Base-by-base conservation (phyloP, 2,113 vertebrate species). In the Bostrychus sinensis region DNA sequence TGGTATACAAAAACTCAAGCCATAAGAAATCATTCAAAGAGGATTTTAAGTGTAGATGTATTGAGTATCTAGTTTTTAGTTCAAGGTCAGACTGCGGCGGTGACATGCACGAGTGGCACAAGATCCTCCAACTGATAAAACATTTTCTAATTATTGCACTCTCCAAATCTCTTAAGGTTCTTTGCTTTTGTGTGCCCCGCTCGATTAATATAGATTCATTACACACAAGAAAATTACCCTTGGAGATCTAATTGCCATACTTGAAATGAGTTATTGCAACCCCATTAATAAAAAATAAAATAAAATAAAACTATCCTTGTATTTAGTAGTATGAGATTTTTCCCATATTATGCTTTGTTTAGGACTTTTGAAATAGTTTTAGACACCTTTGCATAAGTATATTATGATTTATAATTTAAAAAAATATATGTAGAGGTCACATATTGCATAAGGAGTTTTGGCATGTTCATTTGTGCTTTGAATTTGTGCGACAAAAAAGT, bases 91-190 rank as follows among this genome's bases (percentile, higher is more conserved):
- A 14, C 60, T 56, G 48, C 23, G 56, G 78, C 81, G 77, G 72
- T 82, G 75, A 82, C 71, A 57, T 56, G 75, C 56, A 73, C 57
- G 62, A 65, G 69, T 84, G 77, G 57, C 59, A 42, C 45, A 68
- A 77, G 64, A 78, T 74, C 57, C 46, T 72, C 55, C 50, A 70
- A 70, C 82, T 78, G 71, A 90, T 84, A 81, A 81, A 80, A 87
- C 76, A 55, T 66, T 78, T 84, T 88, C 86, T 90, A 91, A 91
- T 92, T 91, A 91, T 68, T 88, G 72, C 62, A 74, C 51, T 74
- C 65, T 75, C 5, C 73, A 86, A 91, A 80, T 88, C 82, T 89
- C 87, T 43, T 54, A 89, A 86, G 79, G 74, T 79, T 75, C 60
- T 62, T 60, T 12, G 78, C 66, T 74, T 81, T 75, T 80, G 53